These are phyloP conservation scores for Amazona guildingii DNA, from an alignment of 2,113 vertebrate genomes.

Conservation along the genomic window DNA sequence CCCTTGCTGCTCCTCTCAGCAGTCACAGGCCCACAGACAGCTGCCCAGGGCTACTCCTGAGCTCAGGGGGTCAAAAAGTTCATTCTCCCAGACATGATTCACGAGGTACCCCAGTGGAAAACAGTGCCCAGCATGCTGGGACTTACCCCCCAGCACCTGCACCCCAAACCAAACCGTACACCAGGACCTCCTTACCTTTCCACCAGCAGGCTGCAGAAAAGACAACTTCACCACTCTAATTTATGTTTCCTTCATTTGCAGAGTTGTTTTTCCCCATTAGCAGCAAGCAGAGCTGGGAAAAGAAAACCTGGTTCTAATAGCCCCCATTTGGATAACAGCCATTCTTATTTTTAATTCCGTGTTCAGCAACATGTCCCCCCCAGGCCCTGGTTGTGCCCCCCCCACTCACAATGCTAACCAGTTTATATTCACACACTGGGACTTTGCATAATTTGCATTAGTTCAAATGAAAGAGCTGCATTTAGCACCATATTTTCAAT, in stretches of 20 bases:
- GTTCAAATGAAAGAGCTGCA: background rate
- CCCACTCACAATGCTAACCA: rapidly evolving
- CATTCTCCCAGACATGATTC: rapidly evolving
- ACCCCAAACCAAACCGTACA: rapidly evolving
- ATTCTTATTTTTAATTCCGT: background rate
- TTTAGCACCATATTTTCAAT: background rate
- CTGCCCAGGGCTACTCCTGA: background rate
- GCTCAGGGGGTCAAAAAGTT: background rate
- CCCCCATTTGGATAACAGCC: background rate
- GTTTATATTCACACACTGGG: background rate
- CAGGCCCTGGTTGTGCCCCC: rapidly evolving
- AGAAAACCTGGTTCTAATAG: background rate
- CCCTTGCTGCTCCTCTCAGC: background rate
- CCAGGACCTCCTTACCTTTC: background rate
- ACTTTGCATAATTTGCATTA: background rate
- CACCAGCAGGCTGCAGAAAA: background rate
- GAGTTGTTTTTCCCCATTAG: background rate
- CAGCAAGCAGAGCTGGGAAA: background rate
- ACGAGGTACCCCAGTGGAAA: too few species aligned
- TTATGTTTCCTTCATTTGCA: background rate
- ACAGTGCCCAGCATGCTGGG: rapidly evolving
- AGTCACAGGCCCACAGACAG: rapidly evolving
- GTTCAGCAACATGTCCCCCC: background rate
- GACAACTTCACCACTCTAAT: background rate
- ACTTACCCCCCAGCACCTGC: rapidly evolving